Evolutionary conservation across 2,113 vertebrate species (phyloP).

Genomic region (Mirounga angustirostris): DNA sequence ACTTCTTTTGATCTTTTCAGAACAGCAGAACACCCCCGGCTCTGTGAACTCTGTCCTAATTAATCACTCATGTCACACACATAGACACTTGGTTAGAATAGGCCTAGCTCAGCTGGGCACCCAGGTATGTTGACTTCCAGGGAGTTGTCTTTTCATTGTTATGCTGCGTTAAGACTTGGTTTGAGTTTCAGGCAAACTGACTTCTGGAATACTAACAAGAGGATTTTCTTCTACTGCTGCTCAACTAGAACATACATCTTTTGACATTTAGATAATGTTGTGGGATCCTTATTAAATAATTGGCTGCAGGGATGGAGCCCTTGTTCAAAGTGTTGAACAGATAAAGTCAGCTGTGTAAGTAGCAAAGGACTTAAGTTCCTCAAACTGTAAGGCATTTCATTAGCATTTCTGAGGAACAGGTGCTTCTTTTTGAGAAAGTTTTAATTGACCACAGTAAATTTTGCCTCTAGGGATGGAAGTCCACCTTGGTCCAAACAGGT

Average conservation of each 20-base stretch:
- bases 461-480: neutral
- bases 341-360: conserved; percentile 52
- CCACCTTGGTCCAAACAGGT: neutral
- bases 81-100: neutral
- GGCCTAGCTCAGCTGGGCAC: neutral
- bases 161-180: neutral
- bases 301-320: conserved; percentile 3
- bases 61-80: neutral
- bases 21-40: neutral
- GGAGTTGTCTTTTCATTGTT: conserved; percentile 22
- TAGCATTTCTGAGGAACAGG: conserved; percentile 38
- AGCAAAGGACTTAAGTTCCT: conserved; percentile 16
- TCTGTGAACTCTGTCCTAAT: neutral
- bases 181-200: conserved; percentile 3
- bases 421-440: conserved; percentile 19
- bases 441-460: neutral
- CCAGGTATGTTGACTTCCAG: neutral
- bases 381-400: conserved; percentile 1
- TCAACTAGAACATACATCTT: conserved; percentile 5
- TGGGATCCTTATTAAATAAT: conserved; percentile 60
- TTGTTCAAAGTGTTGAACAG: conserved; percentile 49
- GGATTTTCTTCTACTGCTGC: neutral
- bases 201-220: conserved; percentile 8
- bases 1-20: neutral
- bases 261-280: conserved; percentile 66